phyloP scores from a whole-genome alignment of 1,140 invertebrate genomes.

The Cydia strobilella region DNA sequence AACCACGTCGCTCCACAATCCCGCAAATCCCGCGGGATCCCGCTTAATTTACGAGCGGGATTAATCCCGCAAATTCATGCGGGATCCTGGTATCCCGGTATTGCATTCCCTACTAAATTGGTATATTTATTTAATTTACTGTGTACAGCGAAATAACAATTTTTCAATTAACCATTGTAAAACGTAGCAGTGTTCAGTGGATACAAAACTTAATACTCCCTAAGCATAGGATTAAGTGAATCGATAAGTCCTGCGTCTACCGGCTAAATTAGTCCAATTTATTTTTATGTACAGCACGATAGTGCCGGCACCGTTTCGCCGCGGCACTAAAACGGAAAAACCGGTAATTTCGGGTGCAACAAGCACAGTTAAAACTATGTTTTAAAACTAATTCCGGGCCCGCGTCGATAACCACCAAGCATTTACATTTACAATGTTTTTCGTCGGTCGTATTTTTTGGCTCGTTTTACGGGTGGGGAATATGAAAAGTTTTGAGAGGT shows the following conservation, averaged over 20 bases:
- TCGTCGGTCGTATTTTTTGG: conserved; percentile 78
- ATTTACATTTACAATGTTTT: conserved; percentile 80
- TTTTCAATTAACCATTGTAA: conserved; percentile 3
- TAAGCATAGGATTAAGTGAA: conserved; percentile 41
- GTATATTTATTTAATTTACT: background rate
- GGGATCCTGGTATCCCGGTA: no score
- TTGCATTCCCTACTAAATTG: no score
- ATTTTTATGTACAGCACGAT: conserved; percentile 52
- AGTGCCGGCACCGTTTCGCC: conserved; percentile 34
- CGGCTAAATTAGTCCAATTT: conserved; percentile 54
- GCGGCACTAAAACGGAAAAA: conserved; percentile 54
- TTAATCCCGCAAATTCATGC: no score
- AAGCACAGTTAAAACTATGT: conserved; percentile 71
- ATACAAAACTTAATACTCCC: conserved; percentile 26
- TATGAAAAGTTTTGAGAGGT: conserved; percentile 79
- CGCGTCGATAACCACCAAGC: conserved; percentile 68
- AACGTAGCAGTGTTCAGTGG: background rate
- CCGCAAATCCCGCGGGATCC: no score
- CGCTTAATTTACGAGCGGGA: no score
- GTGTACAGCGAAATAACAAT: background rate
- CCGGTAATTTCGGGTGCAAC: conserved; percentile 65
- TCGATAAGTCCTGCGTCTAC: conserved; percentile 45
- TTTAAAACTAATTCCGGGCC: conserved; percentile 73
- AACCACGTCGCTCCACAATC: no score
- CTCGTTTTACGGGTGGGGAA: conserved; percentile 73